Percentiles rank a stretch among this genome's conserved stretches.
Evolutionary conservation across 1,140 invertebrate species (phyloP).

Genomic region (Platyscapa corneri): DNA sequence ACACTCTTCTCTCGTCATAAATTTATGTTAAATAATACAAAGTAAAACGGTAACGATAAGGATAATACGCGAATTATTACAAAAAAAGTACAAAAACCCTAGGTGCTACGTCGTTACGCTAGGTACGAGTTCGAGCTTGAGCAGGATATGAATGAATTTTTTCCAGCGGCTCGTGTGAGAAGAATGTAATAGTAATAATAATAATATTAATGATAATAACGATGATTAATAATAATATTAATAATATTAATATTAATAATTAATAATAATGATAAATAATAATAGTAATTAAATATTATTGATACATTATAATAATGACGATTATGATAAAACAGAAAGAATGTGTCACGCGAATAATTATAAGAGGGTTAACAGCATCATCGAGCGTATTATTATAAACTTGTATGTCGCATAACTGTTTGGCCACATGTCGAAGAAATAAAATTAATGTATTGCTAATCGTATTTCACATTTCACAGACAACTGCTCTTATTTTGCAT

Average conservation of each 20-base stretch:
- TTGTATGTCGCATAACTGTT: conserved; percentile 54
- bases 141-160: conserved; percentile 58
- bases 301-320: conserved; percentile 26
- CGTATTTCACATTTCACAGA: neutral
- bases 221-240: conserved; percentile 29
- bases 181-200: conserved; percentile 40
- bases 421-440: conserved; percentile 12
- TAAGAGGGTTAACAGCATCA: conserved; percentile 17
- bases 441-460: conserved; percentile 15
- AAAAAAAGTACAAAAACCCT: conserved; percentile 74
- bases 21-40: conserved; percentile 56
- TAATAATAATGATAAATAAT: conserved; percentile 41
- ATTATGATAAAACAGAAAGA: conserved; percentile 45
- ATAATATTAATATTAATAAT: conserved; percentile 15
- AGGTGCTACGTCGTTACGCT: conserved; percentile 74
- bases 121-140: conserved; percentile 65
- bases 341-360: conserved; percentile 52
- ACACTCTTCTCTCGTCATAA: conserved; percentile 64
- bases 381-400: conserved; percentile 53
- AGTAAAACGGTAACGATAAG: conserved; percentile 56
- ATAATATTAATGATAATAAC: conserved; percentile 27
- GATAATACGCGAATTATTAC: conserved; percentile 72
- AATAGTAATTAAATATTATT: neutral
- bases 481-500: conserved; percentile 47
- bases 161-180: conserved; percentile 60